Base-by-base conservation (phyloP, 30 jellyfish, hydroid and myxozoan genomes). In the Aurelia coerulea region DNA sequence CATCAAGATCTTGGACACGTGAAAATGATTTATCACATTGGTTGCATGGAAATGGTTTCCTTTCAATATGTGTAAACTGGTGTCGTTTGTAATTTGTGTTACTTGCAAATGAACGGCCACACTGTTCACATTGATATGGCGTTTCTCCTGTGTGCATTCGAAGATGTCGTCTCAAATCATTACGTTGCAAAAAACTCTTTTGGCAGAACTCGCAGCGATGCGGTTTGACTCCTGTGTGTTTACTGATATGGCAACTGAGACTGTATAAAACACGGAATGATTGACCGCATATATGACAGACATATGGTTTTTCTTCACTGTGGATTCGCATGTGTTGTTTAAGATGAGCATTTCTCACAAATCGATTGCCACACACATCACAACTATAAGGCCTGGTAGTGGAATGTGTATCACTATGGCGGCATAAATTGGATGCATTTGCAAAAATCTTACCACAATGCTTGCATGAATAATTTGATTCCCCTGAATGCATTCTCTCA, bases 241-340 rank as follows among this genome's bases (percentile, higher is more conserved):
- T 84, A 56, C 88, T 84, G 3, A 70, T 65, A 34, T 84, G 93
- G 53, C 75, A 84, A 5, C 65, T 73, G 56, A 84, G 62, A 32
- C 93, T 84, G 76, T 84, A 84, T 41, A 62, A 54, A 33, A 84
- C 93, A 42, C 93, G 93, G 69, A 84, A 84, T 23, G 83, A 29
- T 31, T 84, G 82, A 18, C 93, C 93, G 51, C 93, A 84, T 5
- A 84, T 84, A 34, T 84, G 79, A 63, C 93, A 84, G 17, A 73
- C 87, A 73, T 84, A 84, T 5, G 93, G 93, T 64, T 74, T 84
- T 59, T 84, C 93, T 23, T 84, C 82, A 51, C 51, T 84, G 78
- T 84, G 93, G 17, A 84, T 73, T 53, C 93, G 46, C 88, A 73
- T 73, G 80, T 84, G 93, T 37, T 73, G 88, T 59, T 73, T 73